Conservation (phyloP, 2,888 invertebrate genomes). For the Leuctra nigra region DNA sequence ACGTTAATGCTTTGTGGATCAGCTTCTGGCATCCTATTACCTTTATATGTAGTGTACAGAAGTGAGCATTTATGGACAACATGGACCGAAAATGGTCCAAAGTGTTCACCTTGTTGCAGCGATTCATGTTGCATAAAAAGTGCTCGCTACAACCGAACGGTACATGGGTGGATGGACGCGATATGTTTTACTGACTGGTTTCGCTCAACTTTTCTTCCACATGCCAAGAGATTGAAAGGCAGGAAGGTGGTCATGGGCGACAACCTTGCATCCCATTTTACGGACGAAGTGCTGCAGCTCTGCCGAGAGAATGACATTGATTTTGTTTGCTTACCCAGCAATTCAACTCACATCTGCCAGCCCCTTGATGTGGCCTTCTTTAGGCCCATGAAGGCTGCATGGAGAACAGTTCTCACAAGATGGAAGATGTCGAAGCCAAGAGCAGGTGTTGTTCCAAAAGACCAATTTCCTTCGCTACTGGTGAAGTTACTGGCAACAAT, state of each 20-base stretch:
- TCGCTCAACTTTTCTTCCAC: slow-evolving; percentile 19
- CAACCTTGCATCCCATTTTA: slow-evolving; percentile 33
- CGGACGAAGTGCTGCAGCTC: slow-evolving; percentile 29
- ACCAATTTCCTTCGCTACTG: not conserved
- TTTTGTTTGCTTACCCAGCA: slow-evolving; percentile 36
- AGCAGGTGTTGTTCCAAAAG: slow-evolving; percentile 17
- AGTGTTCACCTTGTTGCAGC: not conserved
- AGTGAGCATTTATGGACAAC: slow-evolving; percentile 25
- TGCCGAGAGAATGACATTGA: slow-evolving; percentile 36
- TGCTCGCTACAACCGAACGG: slow-evolving; percentile 29
- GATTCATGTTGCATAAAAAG: slow-evolving; percentile 2
- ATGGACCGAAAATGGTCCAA: slow-evolving; percentile 28
- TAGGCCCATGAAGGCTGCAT: slow-evolving; percentile 27
- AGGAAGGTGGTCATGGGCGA: slow-evolving; percentile 35
- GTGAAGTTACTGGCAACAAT: not conserved
- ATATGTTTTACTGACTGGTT: slow-evolving; percentile 36
- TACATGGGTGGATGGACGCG: slow-evolving; percentile 36
- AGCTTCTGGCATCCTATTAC: slow-evolving; percentile 35
- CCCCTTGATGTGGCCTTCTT: slow-evolving; percentile 29
- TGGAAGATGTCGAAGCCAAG: slow-evolving; percentile 25
- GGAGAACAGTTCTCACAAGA: slow-evolving; percentile 24
- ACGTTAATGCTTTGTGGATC: slow-evolving; percentile 31
- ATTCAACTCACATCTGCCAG: slow-evolving; percentile 28
- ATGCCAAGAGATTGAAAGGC: slow-evolving; percentile 1
- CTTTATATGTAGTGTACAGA: slow-evolving; percentile 29